A percentile compares a stretch with the other conserved stretches of the same genome.
phyloP scores from a whole-genome alignment of 92 coral and sea anemone species.

The Meandrina meandrites region DNA sequence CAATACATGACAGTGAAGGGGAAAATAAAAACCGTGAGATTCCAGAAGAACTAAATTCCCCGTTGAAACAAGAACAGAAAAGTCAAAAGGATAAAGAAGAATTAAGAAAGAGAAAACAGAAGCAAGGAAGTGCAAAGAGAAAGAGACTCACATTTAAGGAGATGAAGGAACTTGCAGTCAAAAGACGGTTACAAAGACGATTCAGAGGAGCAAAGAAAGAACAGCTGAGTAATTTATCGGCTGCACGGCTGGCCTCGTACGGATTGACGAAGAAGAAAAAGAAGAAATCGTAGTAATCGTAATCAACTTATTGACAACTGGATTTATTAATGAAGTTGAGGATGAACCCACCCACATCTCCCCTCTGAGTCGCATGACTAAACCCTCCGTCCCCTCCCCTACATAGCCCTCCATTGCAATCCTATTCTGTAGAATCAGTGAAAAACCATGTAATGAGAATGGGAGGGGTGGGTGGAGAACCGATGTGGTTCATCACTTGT shows the following conservation, averaged over 20 bases:
- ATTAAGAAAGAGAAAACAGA: constrained; percentile 33
- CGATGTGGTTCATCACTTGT: no score
- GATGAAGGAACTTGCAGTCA: constrained; percentile 68
- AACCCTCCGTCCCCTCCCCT: background rate
- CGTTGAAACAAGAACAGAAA: background rate
- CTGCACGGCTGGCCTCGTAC: constrained; percentile 85
- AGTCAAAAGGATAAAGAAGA: background rate
- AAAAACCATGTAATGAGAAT: background rate
- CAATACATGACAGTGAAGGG: background rate
- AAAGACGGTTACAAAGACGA: constrained; percentile 68
- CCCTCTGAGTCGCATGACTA: background rate
- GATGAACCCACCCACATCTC: background rate
- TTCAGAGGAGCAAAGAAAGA: constrained; percentile 88
- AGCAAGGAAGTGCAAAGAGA: constrained; percentile 48
- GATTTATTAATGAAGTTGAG: background rate
- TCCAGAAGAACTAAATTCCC: background rate
- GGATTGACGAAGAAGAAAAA: constrained; percentile 85
- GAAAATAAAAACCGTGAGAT: no score
- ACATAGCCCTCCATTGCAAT: background rate
- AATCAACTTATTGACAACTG: background rate
- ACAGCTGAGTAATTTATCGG: constrained; percentile 78
- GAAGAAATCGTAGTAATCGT: constrained; percentile 27
- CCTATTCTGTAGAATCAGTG: background rate
- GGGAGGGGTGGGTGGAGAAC: background rate
- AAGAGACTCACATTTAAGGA: constrained; percentile 63